phyloP scores from a whole-genome alignment of 2,888 invertebrate species.

The Apodemia mormo region DNA sequence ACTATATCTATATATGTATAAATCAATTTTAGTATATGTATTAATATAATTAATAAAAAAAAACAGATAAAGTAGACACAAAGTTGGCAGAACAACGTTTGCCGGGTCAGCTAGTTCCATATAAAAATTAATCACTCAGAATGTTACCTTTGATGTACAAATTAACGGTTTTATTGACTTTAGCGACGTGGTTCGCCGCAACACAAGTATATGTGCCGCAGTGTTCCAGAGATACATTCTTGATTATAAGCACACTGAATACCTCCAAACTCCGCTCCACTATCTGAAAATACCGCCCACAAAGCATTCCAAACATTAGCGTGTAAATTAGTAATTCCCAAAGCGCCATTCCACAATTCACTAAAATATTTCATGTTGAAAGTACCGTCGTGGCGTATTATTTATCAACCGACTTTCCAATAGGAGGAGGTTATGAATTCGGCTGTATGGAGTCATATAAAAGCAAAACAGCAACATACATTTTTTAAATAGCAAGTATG shows the following conservation, averaged over 20 bases:
- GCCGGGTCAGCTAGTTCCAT: not conserved
- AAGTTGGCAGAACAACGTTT: too few relatives aligned
- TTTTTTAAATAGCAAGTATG: too few relatives aligned
- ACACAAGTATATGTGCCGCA: slow-evolving; percentile 88
- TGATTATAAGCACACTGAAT: slow-evolving; percentile 86
- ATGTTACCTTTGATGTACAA: slow-evolving; percentile 86
- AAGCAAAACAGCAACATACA: too few relatives aligned
- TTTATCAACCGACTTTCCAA: too few relatives aligned
- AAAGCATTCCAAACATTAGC: slow-evolving; percentile 13
- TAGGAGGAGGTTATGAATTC: too few relatives aligned
- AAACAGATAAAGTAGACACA: too few relatives aligned
- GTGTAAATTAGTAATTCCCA: slow-evolving; percentile 26
- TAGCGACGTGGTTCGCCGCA: slow-evolving; percentile 87
- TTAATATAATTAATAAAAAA: too few relatives aligned
- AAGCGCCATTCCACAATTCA: slow-evolving; percentile 25
- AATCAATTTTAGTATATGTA: too few relatives aligned
- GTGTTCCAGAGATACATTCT: slow-evolving; percentile 86
- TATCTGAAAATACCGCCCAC: slow-evolving; percentile 60
- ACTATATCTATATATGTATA: too few relatives aligned
- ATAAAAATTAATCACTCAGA: not conserved
- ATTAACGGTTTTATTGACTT: slow-evolving; percentile 86
- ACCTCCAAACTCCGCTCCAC: slow-evolving; percentile 86
- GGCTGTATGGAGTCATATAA: too few relatives aligned
- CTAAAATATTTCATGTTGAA: slow-evolving; percentile 21
- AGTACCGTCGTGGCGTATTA: slow-evolving; percentile 23